These are phyloP conservation scores for Ramazzottius varieornatus DNA, from an alignment of 2,888 invertebrate species.

Conservation along the genomic window DNA sequence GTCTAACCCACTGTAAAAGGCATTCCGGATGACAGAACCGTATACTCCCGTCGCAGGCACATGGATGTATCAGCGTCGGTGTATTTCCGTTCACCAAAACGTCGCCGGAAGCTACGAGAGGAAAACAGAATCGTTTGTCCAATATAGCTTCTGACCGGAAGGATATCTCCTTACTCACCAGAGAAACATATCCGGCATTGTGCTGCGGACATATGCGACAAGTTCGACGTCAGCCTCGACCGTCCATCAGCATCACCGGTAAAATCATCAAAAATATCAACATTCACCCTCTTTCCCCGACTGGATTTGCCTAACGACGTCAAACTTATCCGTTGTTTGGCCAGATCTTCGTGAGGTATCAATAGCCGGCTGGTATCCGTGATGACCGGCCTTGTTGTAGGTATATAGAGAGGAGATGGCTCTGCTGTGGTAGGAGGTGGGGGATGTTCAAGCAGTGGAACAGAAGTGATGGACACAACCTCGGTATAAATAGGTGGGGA, in stretches of 20 bases:
- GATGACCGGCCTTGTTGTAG: no score
- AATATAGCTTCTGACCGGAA: neutral
- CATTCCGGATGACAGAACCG: constrained; percentile 2
- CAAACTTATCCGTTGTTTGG: no score
- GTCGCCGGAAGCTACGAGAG: neutral
- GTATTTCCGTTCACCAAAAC: neutral
- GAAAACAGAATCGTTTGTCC: neutral
- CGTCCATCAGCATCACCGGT: neutral
- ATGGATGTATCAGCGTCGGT: neutral
- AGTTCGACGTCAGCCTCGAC: neutral
- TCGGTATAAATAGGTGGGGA: no score
- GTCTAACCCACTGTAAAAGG: neutral
- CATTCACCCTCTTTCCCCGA: no score
- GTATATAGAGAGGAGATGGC: no score
- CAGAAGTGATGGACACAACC: no score
- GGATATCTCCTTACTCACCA: neutral
- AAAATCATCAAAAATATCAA: no score
- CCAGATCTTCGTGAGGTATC: no score
- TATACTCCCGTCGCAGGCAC: constrained; percentile 3
- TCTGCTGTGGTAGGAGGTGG: no score
- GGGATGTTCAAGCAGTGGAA: no score
- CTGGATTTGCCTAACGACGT: no score
- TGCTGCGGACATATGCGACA: neutral
- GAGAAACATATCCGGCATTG: constrained; percentile 2
- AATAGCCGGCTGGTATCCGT: no score